Evolutionary conservation across 2,797 vertebrate species (phyloP), one percentile per base, ranked within the genome.

Genomic region (Astyanax mexicanus): DNA sequence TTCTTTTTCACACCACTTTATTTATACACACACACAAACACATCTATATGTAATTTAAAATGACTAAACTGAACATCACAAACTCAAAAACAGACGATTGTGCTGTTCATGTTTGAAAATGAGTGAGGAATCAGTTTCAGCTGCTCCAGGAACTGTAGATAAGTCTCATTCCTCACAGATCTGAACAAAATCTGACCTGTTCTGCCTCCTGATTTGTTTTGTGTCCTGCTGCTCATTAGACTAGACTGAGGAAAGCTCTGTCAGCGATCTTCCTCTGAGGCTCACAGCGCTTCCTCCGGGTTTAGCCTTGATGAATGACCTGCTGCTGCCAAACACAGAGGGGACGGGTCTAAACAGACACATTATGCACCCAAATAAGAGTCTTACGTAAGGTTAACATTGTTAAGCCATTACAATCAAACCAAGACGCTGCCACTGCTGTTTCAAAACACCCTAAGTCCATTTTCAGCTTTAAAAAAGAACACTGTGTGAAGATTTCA

Each of bases 271-370:
- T 75, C 73, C 65, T 23, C 42, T 71, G 72, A 62, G 72, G 32
- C 65, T 71, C 51, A 71, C 44, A 80, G 68, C 66, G 42, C 70
- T 66, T 62, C 58, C 72, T 75, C 74, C 60, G 74, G 45, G 55
- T 42, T 27, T 71, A 47, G 67, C 75, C 57, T 58, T 83, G 75
- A 83, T 75, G 68, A 75, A 78, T 73, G 75, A 68, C 55, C 71
- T 37, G 51, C 72, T 75, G 75, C 75, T 55, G 27, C 23, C 65
- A 55, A 67, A 66, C 25, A 67, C 61, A 37, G 10, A 65, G 38
- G 27, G 38, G 49, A 65, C 32, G 13, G 35, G 71, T 12, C 38
- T 37, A 38, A 74, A 38, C 57, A 62, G 72, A 74, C 37, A 55
- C 13, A 49, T 32, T 29, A 66, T 17, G 40, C 23, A 47, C 17